These are phyloP conservation scores for Exaiptasia diaphana DNA, from an alignment of 64 coral and sea anemone species.

Conservation along the genomic window DNA sequence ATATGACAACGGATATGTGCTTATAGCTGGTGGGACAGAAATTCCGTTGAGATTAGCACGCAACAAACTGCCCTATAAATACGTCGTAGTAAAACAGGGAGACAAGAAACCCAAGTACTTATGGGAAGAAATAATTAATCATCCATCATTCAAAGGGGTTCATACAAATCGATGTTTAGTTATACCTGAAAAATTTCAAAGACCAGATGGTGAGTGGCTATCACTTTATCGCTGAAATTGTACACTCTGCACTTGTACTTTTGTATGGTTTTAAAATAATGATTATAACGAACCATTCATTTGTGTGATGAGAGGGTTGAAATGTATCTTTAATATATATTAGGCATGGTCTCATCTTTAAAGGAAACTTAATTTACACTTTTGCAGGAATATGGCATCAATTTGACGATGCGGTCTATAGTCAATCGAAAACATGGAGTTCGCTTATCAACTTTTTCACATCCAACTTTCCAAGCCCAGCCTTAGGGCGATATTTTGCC, in stretches of 20 bases:
- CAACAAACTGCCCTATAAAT: not conserved
- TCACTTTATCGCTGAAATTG: no score
- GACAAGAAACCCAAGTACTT: not conserved
- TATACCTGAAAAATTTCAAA: not conserved
- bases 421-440: not conserved
- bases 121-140: conserved; percentile 31
- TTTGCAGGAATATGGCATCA: conserved; percentile 37
- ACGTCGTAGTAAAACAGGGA: not conserved
- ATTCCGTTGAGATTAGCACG: not conserved
- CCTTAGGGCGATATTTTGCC: conserved; percentile 3
- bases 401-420: conserved; percentile 45
- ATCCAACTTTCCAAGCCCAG: not conserved
- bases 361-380: no score
- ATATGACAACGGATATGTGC: no score
- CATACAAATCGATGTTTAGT: conserved; percentile 29
- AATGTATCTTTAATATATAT: no score
- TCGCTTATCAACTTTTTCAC: not conserved
- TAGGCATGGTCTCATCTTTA: no score
- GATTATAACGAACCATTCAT: no score
- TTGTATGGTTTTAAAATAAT: no score
- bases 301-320: no score
- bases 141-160: not conserved
- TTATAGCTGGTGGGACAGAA: not conserved
- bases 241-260: no score
- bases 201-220: not conserved